phyloP scores from a whole-genome alignment of 2,113 vertebrate species.

The Myotis brandtii region DNA sequence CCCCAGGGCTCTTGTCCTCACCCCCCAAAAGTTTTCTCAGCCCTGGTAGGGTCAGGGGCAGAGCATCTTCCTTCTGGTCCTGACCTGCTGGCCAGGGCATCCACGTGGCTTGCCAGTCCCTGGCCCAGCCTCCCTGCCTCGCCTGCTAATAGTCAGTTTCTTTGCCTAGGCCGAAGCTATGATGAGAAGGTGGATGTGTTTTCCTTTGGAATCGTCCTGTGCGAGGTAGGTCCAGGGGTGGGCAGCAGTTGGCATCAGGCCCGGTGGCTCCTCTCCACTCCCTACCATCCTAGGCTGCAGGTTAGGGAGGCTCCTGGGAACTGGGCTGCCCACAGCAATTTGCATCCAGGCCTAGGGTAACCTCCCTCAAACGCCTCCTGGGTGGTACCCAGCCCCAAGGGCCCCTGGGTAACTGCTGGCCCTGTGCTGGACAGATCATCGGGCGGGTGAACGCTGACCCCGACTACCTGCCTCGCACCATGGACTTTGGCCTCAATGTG shows the following conservation, averaged over 20 bases:
- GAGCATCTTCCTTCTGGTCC: background rate
- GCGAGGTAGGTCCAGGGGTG: constrained; percentile 88
- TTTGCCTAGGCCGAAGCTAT: constrained; percentile 92
- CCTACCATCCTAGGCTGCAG: fast-evolving
- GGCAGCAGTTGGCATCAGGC: fast-evolving
- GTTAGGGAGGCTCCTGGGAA: background rate
- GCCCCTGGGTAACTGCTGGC: background rate
- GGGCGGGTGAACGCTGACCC: constrained; percentile 98
- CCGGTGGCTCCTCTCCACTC: background rate
- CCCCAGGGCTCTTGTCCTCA: background rate
- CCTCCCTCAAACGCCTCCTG: background rate
- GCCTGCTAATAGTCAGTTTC: background rate
- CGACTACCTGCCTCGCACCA: constrained; percentile 95
- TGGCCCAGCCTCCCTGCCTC: background rate
- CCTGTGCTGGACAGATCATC: constrained; percentile 90
- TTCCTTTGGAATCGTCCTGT: constrained; percentile 98
- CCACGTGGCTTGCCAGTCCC: background rate
- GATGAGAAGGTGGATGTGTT: constrained; percentile 99
- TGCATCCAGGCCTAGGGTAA: background rate
- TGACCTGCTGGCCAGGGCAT: background rate
- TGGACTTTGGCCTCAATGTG: constrained; percentile 96
- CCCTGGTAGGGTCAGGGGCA: background rate
- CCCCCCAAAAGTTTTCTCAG: background rate
- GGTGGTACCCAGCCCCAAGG: no score
- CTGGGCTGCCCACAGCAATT: background rate